These are phyloP conservation scores for Conus betulinus DNA, from an alignment of 1,140 invertebrate genomes.

Conservation along the genomic window DNA sequence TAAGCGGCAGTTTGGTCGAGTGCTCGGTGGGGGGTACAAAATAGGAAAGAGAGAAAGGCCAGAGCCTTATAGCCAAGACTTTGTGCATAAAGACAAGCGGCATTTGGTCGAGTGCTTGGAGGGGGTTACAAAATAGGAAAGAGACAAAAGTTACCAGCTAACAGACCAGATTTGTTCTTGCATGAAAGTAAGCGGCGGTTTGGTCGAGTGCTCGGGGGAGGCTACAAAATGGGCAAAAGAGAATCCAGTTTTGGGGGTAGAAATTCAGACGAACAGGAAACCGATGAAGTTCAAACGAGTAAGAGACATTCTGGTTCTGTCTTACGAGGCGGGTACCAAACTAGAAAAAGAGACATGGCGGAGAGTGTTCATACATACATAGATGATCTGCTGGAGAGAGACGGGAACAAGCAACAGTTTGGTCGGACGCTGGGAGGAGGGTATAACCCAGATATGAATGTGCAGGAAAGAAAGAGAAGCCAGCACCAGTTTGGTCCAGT, in stretches of 20 bases:
- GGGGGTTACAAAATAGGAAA: background rate
- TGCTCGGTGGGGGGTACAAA: background rate
- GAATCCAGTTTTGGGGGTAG: background rate
- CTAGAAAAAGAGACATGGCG: background rate
- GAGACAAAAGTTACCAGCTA: background rate
- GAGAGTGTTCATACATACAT: background rate
- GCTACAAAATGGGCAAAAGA: conserved; percentile 6
- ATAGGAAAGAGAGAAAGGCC: background rate
- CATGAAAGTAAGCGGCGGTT: background rate
- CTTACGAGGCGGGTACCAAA: background rate
- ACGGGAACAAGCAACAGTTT: background rate
- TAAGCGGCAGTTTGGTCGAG: background rate
- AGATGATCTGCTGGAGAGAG: too few species aligned
- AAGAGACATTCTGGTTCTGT: background rate
- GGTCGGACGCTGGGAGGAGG: background rate
- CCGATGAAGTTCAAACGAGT: background rate
- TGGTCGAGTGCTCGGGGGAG: background rate
- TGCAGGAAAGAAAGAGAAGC: background rate
- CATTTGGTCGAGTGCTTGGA: background rate
- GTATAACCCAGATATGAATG: background rate
- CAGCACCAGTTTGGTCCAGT: background rate
- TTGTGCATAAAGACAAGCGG: background rate
- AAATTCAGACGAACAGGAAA: background rate
- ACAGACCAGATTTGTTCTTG: background rate
- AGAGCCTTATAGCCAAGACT: background rate